Evolutionary conservation across 2,888 invertebrate species (phyloP).

Genomic region (Aleiodes testaceus): DNA sequence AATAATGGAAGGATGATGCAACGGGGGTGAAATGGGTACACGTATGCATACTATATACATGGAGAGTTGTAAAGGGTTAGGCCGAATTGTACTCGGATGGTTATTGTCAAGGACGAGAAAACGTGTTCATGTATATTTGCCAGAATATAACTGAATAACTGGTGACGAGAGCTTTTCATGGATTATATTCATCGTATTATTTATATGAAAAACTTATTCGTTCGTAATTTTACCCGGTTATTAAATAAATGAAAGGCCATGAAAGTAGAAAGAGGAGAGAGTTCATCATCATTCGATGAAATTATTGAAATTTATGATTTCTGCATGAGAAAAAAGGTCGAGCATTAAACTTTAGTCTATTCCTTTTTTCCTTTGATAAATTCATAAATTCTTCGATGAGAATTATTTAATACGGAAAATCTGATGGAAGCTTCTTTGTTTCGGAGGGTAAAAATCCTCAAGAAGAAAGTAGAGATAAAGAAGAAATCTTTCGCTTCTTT

Average conservation of each 20-base stretch:
- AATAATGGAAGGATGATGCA: not conserved
- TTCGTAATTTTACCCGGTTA: not conserved
- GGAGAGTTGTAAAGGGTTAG: constrained; percentile 17
- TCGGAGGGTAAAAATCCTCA: constrained; percentile 15
- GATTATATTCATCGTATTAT: not conserved
- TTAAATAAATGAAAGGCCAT: not conserved
- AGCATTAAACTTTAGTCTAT: constrained; percentile 15
- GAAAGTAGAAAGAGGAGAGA: not conserved
- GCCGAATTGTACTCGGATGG: not conserved
- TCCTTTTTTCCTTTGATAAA: not conserved
- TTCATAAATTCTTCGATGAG: constrained; percentile 26
- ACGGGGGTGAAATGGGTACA: not conserved
- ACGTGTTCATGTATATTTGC: not conserved
- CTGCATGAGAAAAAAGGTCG: not conserved
- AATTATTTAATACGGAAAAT: constrained; percentile 31
- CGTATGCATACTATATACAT: not conserved
- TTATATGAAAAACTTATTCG: not conserved
- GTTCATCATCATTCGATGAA: no score
- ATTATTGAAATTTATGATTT: no score
- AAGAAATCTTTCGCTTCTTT: constrained; percentile 30
- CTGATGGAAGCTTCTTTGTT: constrained; percentile 19
- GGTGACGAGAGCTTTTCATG: constrained; percentile 3
- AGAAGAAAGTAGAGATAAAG: constrained; percentile 21
- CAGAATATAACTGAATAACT: not conserved
- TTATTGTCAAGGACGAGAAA: constrained; percentile 14